Conservation (phyloP, 2,113 vertebrate species). For the Thamnophis sirtalis region DNA sequence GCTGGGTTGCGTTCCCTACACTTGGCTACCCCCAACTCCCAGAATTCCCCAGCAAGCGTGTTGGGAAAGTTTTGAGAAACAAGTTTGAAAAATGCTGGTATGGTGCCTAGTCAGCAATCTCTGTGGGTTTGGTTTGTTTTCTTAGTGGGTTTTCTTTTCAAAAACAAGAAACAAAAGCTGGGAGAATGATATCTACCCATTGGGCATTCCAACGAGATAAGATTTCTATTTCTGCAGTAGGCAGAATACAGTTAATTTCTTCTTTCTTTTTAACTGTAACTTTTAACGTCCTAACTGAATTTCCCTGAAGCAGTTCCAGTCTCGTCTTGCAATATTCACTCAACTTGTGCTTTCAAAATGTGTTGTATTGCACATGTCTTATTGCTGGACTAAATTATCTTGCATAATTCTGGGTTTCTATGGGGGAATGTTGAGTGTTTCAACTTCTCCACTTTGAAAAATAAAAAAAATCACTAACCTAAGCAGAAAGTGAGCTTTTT, state of each 20-base stretch:
- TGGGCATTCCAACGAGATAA: not conserved
- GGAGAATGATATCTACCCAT: not conserved
- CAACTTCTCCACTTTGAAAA: not conserved
- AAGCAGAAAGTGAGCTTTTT: not conserved
- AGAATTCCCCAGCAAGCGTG: not conserved
- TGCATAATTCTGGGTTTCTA: not conserved
- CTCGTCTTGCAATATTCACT: not conserved
- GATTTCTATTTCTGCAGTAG: not conserved
- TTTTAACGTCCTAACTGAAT: not conserved
- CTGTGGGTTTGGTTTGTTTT: not conserved
- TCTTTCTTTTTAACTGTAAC: too few relatives aligned
- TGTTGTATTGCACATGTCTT: not conserved
- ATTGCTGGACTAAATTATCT: not conserved
- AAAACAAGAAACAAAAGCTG: not conserved
- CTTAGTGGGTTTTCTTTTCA: not conserved
- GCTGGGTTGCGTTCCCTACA: not conserved
- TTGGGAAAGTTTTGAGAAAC: not conserved
- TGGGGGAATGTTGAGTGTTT: not conserved
- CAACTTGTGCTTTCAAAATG: not conserved
- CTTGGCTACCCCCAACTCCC: not conserved
- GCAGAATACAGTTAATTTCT: not conserved
- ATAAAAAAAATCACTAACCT: not conserved
- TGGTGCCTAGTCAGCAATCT: not conserved
- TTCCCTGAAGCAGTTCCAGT: not conserved
- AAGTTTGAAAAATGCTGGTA: not conserved